A percentile compares a stretch with the other conserved stretches of the same genome.
These are phyloP conservation scores for Syrphus vitripennis DNA, from an alignment of 2,888 invertebrate species.

Conservation along the genomic window DNA sequence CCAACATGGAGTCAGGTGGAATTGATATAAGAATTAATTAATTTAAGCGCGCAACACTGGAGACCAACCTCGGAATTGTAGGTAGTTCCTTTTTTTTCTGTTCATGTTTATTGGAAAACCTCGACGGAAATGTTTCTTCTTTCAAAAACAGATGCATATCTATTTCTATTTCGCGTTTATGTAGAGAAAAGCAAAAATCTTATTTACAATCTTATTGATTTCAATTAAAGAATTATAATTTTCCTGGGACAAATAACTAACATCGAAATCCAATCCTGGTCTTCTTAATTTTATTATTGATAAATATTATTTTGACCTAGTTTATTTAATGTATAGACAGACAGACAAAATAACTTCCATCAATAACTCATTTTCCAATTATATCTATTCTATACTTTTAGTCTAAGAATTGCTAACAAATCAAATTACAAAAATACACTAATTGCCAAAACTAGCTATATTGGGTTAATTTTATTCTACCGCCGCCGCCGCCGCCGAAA, in stretches of 20 bases:
- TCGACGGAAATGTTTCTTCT: background rate
- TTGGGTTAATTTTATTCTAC: constrained; percentile 14
- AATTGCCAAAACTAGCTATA: constrained; percentile 22
- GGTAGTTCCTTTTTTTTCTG: background rate
- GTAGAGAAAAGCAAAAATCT: too few relatives aligned
- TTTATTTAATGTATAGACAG: background rate
- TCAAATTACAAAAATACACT: constrained; percentile 34
- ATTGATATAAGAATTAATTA: constrained; percentile 61
- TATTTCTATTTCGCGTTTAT: too few relatives aligned
- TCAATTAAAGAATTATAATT: too few relatives aligned
- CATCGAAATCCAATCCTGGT: background rate
- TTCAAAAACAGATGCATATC: background rate
- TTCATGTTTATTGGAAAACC: background rate
- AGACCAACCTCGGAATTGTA: background rate
- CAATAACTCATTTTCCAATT: constrained; percentile 32
- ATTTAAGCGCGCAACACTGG: background rate
- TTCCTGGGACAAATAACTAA: too few relatives aligned
- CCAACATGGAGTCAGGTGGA: constrained; percentile 49
- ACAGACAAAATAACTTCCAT: background rate
- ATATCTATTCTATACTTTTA: too few relatives aligned
- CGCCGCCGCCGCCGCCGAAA: too few relatives aligned
- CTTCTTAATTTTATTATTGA: background rate
- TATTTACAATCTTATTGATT: background rate
- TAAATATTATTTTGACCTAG: constrained; percentile 2
- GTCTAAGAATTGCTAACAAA: background rate